phyloP scores from a whole-genome alignment of 2,113 vertebrate species.

The Osmerus eperlanus region DNA sequence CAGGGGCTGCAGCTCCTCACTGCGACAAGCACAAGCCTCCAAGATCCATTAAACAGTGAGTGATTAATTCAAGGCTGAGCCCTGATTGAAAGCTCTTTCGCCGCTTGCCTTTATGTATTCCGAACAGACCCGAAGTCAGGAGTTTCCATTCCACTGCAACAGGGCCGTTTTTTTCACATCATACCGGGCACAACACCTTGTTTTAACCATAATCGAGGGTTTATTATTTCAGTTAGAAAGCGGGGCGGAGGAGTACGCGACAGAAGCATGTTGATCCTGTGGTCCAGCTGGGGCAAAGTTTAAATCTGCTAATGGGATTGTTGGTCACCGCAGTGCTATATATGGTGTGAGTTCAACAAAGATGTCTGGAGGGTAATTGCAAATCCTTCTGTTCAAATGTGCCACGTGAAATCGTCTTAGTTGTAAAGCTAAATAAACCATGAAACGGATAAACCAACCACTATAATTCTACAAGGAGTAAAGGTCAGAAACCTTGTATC shows the following conservation, averaged over 20 bases:
- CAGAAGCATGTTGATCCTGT: conserved; percentile 64
- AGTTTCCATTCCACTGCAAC: conserved; percentile 42
- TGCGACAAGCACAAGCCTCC: conserved; percentile 79
- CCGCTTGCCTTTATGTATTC: conserved; percentile 59
- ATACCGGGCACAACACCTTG: conserved; percentile 66
- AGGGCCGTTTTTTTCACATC: conserved; percentile 33
- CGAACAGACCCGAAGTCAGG: conserved; percentile 46
- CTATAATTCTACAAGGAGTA: neutral
- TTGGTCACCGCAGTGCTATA: conserved; percentile 64
- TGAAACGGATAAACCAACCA: neutral
- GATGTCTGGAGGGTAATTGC: conserved; percentile 46
- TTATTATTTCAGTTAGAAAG: conserved; percentile 52
- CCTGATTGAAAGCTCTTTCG: conserved; percentile 54
- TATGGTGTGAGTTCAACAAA: conserved; percentile 64
- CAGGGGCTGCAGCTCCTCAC: conserved; percentile 76
- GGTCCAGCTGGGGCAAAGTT: conserved; percentile 68
- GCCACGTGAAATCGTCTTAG: conserved; percentile 27
- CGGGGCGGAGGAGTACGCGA: conserved; percentile 44
- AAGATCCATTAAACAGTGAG: conserved; percentile 68
- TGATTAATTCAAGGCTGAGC: conserved; percentile 69
- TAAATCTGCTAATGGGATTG: conserved; percentile 79
- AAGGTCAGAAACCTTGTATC: neutral
- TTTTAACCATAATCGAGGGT: conserved; percentile 57
- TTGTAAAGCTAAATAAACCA: conserved; percentile 8
- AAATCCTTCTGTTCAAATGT: conserved; percentile 42